Evolutionary conservation across 1,140 invertebrate species (phyloP), one percentile per base, ranked within the genome.

Genomic region (Pogonognathellus flavescens): DNA sequence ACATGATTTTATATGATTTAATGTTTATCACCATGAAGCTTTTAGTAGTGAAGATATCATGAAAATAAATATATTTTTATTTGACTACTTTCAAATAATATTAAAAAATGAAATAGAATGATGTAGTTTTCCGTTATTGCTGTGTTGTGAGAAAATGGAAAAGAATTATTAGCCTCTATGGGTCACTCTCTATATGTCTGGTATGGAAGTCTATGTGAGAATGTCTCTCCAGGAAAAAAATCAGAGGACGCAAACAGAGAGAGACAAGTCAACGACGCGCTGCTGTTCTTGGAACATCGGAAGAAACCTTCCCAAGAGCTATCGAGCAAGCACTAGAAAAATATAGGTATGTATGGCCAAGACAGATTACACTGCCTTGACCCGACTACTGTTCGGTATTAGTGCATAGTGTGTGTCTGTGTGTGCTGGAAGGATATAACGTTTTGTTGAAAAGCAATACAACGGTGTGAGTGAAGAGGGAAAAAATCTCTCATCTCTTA

Each of bases 401-500:
- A 41, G 31, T 41, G 31, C 31, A 1, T 41, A 1, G 2, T 41
- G 31, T 41, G 31, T 41, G 31, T 41, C 31, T 41, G 31, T 41
- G 31, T 41, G 31, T 41, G 6, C 1, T 41, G 25, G 62, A 22
- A 66, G 18, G 25, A 22, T 25, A 66, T 60, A 20, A 10, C 20
- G 22, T 16, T 59, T 14, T 59, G 16, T 60, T 60, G 59, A 9
- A 66, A 41, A 41, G 31, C 31, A 41, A 41, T 41, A 41, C 2
- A 41, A 41, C 2, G 6, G 31, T 41, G 62, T 13, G 25, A 59
- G 80, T 53, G 76, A 86, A 82, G 70, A 84, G 83, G 82, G 53
- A 85, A 82, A 82, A 81, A 62, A 53, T 62, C 84, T 86, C 84
- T 87, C 86, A 87, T 60, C 82, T 86, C 62, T 72, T 82, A 59